A percentile compares a stretch with the other conserved stretches of the same genome.
Conservation (phyloP, 2,797 vertebrate species). For the Salmo trutta region DNA sequence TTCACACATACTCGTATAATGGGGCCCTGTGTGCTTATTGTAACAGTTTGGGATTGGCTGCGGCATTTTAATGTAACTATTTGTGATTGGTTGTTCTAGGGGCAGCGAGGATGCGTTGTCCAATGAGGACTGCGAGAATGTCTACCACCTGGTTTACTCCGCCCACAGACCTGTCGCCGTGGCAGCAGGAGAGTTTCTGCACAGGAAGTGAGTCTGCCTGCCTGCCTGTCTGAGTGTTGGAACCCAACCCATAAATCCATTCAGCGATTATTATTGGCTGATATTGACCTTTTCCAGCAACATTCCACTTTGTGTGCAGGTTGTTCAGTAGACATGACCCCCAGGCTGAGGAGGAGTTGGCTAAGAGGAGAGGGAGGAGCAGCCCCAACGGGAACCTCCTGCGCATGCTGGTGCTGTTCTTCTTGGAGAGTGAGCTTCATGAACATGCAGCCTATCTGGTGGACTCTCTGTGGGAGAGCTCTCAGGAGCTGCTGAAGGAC, state of each 20-base stretch:
- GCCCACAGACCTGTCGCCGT: constrained; percentile 95
- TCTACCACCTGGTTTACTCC: constrained; percentile 96
- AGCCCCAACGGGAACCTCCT: constrained; percentile 98
- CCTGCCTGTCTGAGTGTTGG: neutral
- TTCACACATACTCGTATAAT: neutral
- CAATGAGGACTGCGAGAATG: constrained; percentile 97
- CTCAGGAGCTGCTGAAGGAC: constrained; percentile 97
- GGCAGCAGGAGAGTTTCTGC: constrained; percentile 93
- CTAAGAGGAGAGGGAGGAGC: constrained; percentile 93
- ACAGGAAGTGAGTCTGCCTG: constrained; percentile 86
- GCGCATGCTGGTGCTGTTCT: constrained; percentile 98
- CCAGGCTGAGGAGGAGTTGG: constrained; percentile 94
- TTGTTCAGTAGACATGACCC: constrained; percentile 96
- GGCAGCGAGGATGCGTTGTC: constrained; percentile 96
- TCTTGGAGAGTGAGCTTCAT: constrained; percentile 98
- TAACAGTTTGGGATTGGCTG: neutral
- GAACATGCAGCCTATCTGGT: constrained; percentile 98
- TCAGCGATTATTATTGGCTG: neutral
- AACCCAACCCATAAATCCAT: neutral
- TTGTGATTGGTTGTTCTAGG: constrained; percentile 72
- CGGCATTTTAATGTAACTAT: neutral
- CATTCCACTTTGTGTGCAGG: constrained; percentile 57
- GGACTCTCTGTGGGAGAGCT: constrained; percentile 99
- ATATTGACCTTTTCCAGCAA: neutral
- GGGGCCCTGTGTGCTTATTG: neutral